These are phyloP conservation scores for Chloropsis hardwickii DNA, from an alignment of 2,113 vertebrate species.

Conservation along the genomic window DNA sequence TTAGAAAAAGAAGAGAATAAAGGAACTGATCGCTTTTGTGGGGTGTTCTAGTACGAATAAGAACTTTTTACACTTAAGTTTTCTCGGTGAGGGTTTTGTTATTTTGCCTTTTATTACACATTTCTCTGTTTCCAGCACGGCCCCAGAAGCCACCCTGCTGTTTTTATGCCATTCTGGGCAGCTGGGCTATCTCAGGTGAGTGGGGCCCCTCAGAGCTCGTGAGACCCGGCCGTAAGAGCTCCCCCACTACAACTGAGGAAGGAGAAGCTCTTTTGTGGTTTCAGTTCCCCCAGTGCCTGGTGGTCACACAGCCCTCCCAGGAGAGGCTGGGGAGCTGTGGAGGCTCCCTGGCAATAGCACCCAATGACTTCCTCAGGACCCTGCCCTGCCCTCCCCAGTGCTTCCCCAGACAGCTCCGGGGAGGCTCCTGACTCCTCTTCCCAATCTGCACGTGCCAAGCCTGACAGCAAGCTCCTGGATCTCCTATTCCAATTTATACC, in stretches of 20 bases:
- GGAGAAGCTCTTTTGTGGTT: not conserved
- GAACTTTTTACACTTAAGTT: no score
- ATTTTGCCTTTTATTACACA: no score
- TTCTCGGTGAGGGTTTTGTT: no score
- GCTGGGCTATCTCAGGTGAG: no score
- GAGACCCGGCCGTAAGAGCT: no score
- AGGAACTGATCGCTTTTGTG: no score
- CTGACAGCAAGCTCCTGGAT: not conserved
- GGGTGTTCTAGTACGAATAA: no score
- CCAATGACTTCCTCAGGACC: not conserved
- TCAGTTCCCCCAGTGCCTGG: not conserved
- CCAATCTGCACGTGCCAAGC: fast-evolving
- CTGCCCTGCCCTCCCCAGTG: fast-evolving
- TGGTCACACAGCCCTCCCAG: not conserved
- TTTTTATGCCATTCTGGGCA: no score
- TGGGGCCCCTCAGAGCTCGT: no score
- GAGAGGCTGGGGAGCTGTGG: fast-evolving
- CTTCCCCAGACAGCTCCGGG: not conserved
- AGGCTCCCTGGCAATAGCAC: not conserved
- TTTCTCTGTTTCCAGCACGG: no score
- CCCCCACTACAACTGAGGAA: not conserved
- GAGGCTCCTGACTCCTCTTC: fast-evolving
- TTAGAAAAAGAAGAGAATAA: no score
- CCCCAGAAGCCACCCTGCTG: no score
- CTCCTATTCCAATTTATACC: not conserved